Evolutionary conservation across 2,888 invertebrate genomes (phyloP), one percentile per base, ranked within the genome.

Genomic region (Acleris sparsana): DNA sequence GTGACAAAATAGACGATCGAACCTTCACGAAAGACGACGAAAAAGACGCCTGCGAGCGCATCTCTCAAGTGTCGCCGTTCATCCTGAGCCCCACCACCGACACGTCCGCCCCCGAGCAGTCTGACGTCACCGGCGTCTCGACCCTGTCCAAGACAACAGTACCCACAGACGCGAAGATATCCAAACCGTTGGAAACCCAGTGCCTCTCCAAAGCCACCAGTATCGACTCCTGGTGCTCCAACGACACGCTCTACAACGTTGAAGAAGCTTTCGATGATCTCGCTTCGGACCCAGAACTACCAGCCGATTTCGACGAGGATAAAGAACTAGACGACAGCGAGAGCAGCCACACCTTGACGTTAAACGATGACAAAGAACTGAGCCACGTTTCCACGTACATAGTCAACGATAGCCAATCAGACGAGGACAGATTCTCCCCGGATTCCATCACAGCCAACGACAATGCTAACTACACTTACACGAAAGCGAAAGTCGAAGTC

Each of bases 171-270:
- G 86, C 88, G 20, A 93, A 93, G 70, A 87, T 88, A 52, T 92
- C 93, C 1, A 91, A 90, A 70, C 88, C 89, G 7, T 86, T 88
- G 43, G 92, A 93, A 74, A 88, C 88, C 17, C 89, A 88, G 69
- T 88, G 89, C 69, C 80, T 90, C 20, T 92, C 92, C 3, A 93
- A 93, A 77, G 94, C 94, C 1, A 94, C 94, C 39, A 94, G 94
- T 80, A 94, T 94, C 72, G 94, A 94, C 76, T 94, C 94, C 3
- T 94, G 94, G 90, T 94, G 94, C 80, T 94, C 94, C 25, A 94
- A 94, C 78, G 94, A 94, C 73, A 94, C 94, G 0, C 81, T 94
- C 3, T 94, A 94, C 79, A 94, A 94, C 75, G 92, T 94, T 43
- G 94, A 94, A 75, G 94, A 94, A 66, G 92, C 93, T 70, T 93